Evolutionary conservation across 2,888 invertebrate species (phyloP), one percentile per base, ranked within the genome.

Genomic region (Dioctria rufipes): DNA sequence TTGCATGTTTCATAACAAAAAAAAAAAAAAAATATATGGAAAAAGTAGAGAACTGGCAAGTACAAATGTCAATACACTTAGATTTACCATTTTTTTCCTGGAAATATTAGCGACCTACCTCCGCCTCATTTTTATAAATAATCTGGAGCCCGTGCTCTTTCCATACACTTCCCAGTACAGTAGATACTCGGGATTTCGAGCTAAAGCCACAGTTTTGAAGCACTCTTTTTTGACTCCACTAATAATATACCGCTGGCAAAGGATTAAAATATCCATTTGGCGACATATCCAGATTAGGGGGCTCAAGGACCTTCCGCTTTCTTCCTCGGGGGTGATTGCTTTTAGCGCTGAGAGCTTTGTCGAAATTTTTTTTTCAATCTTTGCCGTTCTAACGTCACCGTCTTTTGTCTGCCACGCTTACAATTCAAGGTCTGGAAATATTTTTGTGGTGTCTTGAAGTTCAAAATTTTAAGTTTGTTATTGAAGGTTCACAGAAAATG

Each of bases 251-350:
- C 40, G 51, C 65, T 66, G 65, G 78, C 51, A 66, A 78, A 66
- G 66, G 78, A 78, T 78, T 78, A 54, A 78, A 78, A 78, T 78
- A 78, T 78, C 78, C 78, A 78, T 78, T 78, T 78, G 65, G 78
- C 78, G 66, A 78, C 78, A 78, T 78, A 66, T 78, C 66, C 66
- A 78, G 66, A 78, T 78, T 78, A 78, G 78, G 78, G 73, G 75
- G 75, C 75, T 75, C 75, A 61, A 75, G 75, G 75, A 75, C 60
- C 75, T 75, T 61, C 75, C 61, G 46, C 54, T 54, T 71, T 54
- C 43, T 39, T 67, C 46, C 67, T 49, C 37, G 13, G 71, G 75
- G 60, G 42, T 43, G 75, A 60, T 61, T 75, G 75, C 75, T 75
- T 75, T 75, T 75, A 75, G 60, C 46, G 75, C 75, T 75, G 37